These are phyloP conservation scores for Steinernema khuongi DNA, from an alignment of 1,140 invertebrate genomes.

Conservation along the genomic window DNA sequence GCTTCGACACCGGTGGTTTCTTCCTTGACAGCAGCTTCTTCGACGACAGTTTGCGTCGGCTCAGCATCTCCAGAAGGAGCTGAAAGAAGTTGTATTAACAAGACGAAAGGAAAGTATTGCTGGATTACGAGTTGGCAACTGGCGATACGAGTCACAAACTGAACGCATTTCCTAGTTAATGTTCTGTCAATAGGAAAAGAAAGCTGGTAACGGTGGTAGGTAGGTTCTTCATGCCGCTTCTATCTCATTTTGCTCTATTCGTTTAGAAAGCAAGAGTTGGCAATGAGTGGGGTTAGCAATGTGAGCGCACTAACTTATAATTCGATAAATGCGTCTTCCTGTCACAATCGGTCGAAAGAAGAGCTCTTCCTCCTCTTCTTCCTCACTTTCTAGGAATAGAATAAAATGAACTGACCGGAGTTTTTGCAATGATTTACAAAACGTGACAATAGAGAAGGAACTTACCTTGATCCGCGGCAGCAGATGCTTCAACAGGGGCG, in stretches of 20 bases:
- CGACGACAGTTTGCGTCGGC: background rate
- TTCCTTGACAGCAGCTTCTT: background rate
- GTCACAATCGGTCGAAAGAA: background rate
- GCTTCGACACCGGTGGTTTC: background rate
- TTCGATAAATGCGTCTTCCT: constrained; percentile 16
- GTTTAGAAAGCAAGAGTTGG: background rate
- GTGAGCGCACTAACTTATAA: constrained; percentile 11
- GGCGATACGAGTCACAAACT: background rate
- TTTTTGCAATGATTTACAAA: too few species aligned
- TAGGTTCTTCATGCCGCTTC: background rate
- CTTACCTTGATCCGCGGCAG: too few species aligned
- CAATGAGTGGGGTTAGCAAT: background rate
- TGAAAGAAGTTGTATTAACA: background rate
- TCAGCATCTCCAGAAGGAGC: background rate
- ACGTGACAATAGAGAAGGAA: too few species aligned
- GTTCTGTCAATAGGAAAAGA: background rate
- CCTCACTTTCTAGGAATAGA: background rate
- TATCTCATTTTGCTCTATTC: background rate
- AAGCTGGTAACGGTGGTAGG: background rate
- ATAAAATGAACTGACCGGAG: background rate
- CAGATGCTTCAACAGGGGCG: too few species aligned
- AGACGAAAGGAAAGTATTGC: too few species aligned
- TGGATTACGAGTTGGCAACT: background rate
- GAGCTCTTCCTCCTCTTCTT: constrained; percentile 8
- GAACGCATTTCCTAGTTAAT: background rate